phyloP scores from a whole-genome alignment of 2,113 vertebrate species.

The Oxyura jamaicensis region DNA sequence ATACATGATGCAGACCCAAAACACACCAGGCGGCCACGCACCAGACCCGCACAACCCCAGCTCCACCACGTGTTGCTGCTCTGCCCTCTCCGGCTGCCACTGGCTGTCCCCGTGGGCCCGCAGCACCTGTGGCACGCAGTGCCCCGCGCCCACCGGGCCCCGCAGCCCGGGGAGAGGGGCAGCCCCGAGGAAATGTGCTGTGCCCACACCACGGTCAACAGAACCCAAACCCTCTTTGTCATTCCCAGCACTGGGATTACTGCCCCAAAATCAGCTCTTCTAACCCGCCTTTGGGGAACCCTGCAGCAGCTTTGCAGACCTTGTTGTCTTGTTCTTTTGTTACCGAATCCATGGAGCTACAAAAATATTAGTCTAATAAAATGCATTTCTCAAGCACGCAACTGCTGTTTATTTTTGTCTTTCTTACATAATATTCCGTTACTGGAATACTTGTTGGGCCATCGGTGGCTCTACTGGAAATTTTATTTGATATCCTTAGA shows the following conservation, averaged over 20 bases:
- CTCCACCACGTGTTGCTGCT: not conserved
- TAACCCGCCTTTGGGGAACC: not conserved
- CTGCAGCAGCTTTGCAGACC: not conserved
- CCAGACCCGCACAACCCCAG: not conserved
- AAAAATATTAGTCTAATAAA: not conserved
- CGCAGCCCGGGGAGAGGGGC: accelerated
- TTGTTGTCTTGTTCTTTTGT: not conserved
- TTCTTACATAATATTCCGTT: not conserved
- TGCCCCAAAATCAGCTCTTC: not conserved
- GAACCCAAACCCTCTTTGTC: accelerated
- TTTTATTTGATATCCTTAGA: not conserved
- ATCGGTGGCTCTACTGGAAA: not conserved
- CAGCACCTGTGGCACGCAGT: not conserved
- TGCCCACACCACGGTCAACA: not conserved
- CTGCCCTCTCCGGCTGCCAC: not conserved
- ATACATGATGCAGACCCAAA: not conserved
- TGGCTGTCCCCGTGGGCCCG: accelerated
- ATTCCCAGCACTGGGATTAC: not conserved
- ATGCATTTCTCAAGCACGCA: not conserved
- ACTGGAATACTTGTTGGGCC: not conserved
- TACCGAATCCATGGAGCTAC: not conserved
- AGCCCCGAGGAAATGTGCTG: accelerated
- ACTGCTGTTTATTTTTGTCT: not conserved
- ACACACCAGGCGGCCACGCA: not conserved
- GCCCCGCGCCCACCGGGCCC: accelerated